phyloP scores from a whole-genome alignment of 2,113 vertebrate genomes.

The Machaerirhynchus nigripectus region DNA sequence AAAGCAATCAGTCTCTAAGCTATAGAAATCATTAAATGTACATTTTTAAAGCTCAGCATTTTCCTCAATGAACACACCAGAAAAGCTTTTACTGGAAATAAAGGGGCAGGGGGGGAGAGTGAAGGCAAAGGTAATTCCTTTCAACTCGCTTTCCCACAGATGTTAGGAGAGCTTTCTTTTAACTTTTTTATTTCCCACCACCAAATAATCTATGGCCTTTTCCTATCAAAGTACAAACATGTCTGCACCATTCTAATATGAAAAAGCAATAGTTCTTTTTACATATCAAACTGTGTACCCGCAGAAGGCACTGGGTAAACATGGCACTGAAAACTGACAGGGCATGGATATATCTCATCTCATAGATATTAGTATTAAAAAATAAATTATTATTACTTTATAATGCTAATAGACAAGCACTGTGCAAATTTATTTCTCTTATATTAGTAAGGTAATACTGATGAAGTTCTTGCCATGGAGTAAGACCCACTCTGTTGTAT shows the following conservation, averaged over 20 bases:
- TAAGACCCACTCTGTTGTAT: background rate
- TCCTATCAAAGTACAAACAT: background rate
- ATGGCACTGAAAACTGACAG: background rate
- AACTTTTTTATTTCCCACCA: background rate
- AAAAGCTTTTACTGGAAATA: background rate
- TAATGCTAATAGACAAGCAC: background rate
- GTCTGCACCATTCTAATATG: background rate
- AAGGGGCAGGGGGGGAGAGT: rapidly evolving
- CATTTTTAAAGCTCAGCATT: background rate
- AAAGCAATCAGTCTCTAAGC: background rate
- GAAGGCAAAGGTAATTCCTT: background rate
- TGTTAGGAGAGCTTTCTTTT: background rate
- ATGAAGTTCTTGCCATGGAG: background rate
- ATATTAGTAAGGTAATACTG: background rate
- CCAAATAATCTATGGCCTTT: background rate
- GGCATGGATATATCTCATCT: background rate
- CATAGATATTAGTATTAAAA: background rate
- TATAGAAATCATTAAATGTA: background rate
- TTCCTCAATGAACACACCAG: background rate
- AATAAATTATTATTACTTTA: background rate
- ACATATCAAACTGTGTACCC: background rate
- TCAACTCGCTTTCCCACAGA: background rate
- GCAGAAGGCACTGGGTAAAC: background rate
- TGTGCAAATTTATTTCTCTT: background rate
- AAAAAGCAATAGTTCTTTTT: background rate